Evolutionary conservation across 2,113 vertebrate species (phyloP).

Genomic region (Aplodontia rufa): DNA sequence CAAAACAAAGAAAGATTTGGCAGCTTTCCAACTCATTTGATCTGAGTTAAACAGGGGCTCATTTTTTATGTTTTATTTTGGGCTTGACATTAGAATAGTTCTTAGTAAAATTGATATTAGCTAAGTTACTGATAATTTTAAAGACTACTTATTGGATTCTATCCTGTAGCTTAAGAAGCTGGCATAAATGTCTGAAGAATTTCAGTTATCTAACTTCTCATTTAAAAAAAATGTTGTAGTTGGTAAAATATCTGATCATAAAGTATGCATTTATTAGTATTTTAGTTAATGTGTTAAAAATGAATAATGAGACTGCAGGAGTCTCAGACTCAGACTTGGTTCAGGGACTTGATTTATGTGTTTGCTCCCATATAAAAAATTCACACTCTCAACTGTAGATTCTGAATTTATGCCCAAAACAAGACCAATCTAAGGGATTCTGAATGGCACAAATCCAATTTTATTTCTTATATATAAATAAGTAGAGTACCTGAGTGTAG

Average conservation of each 20-base stretch:
- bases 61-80: slow-evolving; percentile 28
- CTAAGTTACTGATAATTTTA: not conserved
- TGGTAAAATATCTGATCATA: not conserved
- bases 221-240: not conserved
- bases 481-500: not conserved
- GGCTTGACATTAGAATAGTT: not conserved
- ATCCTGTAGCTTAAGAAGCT: not conserved
- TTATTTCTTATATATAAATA: not conserved
- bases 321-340: not conserved
- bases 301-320: not conserved
- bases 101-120: not conserved
- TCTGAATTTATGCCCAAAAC: not conserved
- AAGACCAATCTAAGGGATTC: not conserved
- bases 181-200: not conserved
- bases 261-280: not conserved
- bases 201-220: not conserved
- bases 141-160: not conserved
- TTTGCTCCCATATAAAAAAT: not conserved
- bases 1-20: slow-evolving; percentile 34
- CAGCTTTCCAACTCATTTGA: slow-evolving; percentile 23
- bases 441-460: not conserved
- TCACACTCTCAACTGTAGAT: not conserved
- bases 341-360: not conserved
- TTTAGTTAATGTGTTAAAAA: slow-evolving; percentile 11
- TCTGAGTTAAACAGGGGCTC: not conserved